These are phyloP conservation scores for Rhyacichthys aspro DNA, from an alignment of 2,797 vertebrate species.

Conservation along the genomic window DNA sequence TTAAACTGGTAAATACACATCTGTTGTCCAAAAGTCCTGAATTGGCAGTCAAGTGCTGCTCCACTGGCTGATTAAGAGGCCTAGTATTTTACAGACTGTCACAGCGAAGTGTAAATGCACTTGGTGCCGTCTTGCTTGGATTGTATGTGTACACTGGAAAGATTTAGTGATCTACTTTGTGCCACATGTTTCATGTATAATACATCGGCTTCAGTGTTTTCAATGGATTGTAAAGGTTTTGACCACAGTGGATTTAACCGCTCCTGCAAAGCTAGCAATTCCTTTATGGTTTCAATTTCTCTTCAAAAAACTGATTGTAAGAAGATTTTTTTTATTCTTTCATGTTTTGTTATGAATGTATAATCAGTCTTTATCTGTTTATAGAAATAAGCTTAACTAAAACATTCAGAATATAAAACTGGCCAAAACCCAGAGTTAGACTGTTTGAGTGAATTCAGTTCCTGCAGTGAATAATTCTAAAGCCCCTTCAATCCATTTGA, in stretches of 20 bases:
- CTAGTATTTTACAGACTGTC: slow-evolving; percentile 69
- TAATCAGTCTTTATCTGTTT: slow-evolving; percentile 13
- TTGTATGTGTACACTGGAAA: slow-evolving; percentile 60
- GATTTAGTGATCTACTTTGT: slow-evolving; percentile 71
- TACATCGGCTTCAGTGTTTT: slow-evolving; percentile 47
- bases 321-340: not conserved
- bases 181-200: slow-evolving; percentile 68
- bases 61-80: slow-evolving; percentile 75
- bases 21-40: slow-evolving; percentile 65
- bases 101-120: slow-evolving; percentile 69
- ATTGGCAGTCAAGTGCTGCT: slow-evolving; percentile 57
- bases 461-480: slow-evolving; percentile 25
- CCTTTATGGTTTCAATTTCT: slow-evolving; percentile 24
- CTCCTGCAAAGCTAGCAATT: slow-evolving; percentile 17
- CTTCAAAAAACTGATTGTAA: slow-evolving; percentile 25
- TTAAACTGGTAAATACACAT: slow-evolving; percentile 62
- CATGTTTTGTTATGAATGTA: not conserved
- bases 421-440: slow-evolving; percentile 10
- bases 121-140: slow-evolving; percentile 44
- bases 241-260: slow-evolving; percentile 37
- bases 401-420: slow-evolving; percentile 23
- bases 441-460: slow-evolving; percentile 38
- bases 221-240: slow-evolving; percentile 34
- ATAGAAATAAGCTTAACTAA: slow-evolving; percentile 22
- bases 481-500: slow-evolving; percentile 22